A percentile compares a stretch with the other conserved stretches of the same genome.
Conservation (phyloP, 1,140 invertebrate species). For the Drosophila seguyi region DNA sequence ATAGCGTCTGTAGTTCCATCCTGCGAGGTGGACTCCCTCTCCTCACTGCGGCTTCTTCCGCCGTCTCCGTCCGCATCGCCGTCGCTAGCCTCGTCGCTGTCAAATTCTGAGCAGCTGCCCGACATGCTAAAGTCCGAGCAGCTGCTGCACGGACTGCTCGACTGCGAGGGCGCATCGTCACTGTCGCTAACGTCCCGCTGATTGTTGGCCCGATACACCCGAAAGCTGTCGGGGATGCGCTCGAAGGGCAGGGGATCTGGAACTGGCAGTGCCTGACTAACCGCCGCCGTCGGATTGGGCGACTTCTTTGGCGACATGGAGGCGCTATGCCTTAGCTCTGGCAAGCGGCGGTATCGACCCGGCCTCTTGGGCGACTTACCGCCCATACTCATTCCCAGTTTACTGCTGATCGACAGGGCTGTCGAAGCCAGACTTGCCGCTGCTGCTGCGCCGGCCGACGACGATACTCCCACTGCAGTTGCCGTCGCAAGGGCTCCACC, state of each 20-base stretch:
- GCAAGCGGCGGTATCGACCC: constrained; percentile 70
- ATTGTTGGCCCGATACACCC: constrained; percentile 80
- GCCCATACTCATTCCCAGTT: constrained; percentile 50
- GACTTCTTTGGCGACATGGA: constrained; percentile 84
- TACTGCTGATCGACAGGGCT: constrained; percentile 63
- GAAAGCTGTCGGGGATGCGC: constrained; percentile 84
- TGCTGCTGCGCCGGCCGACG: constrained; percentile 27
- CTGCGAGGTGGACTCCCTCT: constrained; percentile 61
- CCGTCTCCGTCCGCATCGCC: constrained; percentile 72
- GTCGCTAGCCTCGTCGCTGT: constrained; percentile 79
- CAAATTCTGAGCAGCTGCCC: constrained; percentile 80
- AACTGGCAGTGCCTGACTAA: constrained; percentile 23
- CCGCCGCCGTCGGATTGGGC: constrained; percentile 61
- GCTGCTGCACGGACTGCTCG: constrained; percentile 83
- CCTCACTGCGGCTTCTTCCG: constrained; percentile 50
- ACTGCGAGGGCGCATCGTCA: constrained; percentile 76
- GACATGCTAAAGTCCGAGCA: constrained; percentile 81
- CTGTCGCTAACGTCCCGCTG: constrained; percentile 79
- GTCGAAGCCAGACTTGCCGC: constrained; percentile 44
- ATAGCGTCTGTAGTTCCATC: constrained; percentile 73
- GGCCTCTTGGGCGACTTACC: constrained; percentile 80
- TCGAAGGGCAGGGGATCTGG: constrained; percentile 65
- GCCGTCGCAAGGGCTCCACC: background rate
- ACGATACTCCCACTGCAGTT: background rate
- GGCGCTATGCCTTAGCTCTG: constrained; percentile 58